Percentiles rank a stretch among this genome's conserved stretches.
Conservation (phyloP, 1,140 invertebrate species). For the Saccostrea echinata region DNA sequence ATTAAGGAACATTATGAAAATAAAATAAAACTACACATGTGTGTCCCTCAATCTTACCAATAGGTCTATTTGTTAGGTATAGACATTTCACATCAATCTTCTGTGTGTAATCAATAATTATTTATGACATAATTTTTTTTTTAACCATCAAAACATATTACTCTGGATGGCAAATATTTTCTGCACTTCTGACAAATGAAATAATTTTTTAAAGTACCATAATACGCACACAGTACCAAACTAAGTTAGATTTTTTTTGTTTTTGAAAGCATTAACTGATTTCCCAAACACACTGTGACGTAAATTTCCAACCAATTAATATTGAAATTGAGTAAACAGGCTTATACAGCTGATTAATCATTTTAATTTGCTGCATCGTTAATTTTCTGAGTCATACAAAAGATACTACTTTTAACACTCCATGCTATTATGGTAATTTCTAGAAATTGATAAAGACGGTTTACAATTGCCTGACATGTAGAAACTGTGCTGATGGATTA, state of each 20-base stretch:
- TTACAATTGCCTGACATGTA: neutral
- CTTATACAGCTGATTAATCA: neutral
- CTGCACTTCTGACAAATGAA: neutral
- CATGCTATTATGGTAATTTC: constrained; percentile 17
- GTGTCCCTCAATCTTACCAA: neutral
- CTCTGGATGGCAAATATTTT: neutral
- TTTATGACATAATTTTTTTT: neutral
- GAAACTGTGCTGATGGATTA: constrained; percentile 2
- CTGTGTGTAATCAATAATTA: neutral
- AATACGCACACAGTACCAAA: neutral
- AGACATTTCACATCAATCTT: constrained; percentile 22
- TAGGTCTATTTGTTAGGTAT: neutral
- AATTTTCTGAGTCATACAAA: constrained; percentile 3
- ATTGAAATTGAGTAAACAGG: neutral
- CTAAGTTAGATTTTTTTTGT: neutral
- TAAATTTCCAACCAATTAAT: constrained; percentile 20
- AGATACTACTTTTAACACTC: neutral
- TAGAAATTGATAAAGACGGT: neutral
- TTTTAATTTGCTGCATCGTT: constrained; percentile 16
- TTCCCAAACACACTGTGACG: neutral
- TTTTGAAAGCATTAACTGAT: neutral
- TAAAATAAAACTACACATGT: neutral
- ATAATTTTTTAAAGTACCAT: neutral
- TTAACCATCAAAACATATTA: neutral
- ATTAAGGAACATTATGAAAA: neutral